A percentile compares a stretch with the other conserved stretches of the same genome.
Conservation (phyloP, 1,140 invertebrate genomes). For the Brachystomella parvula region DNA sequence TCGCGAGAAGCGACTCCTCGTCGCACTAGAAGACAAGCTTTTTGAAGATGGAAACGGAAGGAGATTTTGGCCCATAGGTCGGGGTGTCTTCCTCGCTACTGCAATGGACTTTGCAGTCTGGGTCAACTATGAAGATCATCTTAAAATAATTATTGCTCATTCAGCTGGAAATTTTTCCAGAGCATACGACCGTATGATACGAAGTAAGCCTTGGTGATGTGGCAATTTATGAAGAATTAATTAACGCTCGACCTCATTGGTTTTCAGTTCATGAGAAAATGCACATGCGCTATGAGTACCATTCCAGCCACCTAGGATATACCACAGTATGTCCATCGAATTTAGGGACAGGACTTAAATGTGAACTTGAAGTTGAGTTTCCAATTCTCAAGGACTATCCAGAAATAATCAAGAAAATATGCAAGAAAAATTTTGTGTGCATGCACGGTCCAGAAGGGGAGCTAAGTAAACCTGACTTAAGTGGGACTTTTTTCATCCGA, state of each 20-base stretch:
- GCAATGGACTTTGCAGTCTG: background rate
- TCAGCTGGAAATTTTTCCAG: background rate
- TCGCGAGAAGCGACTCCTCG: background rate
- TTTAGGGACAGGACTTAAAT: background rate
- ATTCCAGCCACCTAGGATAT: background rate
- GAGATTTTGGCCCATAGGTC: background rate
- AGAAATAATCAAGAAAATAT: background rate
- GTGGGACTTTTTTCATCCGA: background rate
- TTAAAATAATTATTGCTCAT: background rate
- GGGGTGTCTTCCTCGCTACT: background rate
- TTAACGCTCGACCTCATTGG: background rate
- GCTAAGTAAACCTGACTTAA: background rate
- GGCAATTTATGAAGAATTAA: background rate
- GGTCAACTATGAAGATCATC: background rate
- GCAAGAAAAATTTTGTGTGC: background rate
- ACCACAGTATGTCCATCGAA: background rate
- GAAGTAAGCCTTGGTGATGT: background rate
- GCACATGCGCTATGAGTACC: background rate
- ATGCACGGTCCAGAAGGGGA: background rate
- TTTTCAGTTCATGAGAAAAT: slow-evolving; percentile 3
- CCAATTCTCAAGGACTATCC: background rate
- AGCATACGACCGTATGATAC: background rate
- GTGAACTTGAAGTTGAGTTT: background rate
- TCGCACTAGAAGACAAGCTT: background rate
- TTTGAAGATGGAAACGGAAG: background rate